These are phyloP conservation scores for Takifugu ocellatus DNA, from an alignment of 2,797 vertebrate species.

Conservation along the genomic window DNA sequence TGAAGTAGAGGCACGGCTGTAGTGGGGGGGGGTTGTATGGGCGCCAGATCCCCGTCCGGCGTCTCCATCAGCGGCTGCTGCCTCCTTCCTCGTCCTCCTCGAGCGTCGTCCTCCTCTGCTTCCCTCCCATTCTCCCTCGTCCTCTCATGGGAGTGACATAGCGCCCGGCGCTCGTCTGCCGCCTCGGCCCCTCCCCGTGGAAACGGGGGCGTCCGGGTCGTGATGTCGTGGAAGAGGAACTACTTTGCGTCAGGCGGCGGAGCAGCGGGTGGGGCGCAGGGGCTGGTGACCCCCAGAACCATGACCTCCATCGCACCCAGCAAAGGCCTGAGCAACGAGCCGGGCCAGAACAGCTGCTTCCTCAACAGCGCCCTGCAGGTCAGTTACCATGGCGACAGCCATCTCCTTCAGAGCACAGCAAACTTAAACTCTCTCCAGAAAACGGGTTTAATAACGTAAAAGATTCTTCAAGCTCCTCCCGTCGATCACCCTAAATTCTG, in stretches of 20 bases:
- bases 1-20: conserved; percentile 39
- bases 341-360: conserved; percentile 98
- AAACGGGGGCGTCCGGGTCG: conserved; percentile 57
- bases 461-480: too few species aligned
- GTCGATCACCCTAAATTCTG: too few species aligned
- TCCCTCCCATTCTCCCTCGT: conserved; percentile 50
- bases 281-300: conserved; percentile 77
- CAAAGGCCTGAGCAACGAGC: conserved; percentile 97
- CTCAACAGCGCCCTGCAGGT: conserved; percentile 95
- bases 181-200: conserved; percentile 47
- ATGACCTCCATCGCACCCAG: conserved; percentile 94
- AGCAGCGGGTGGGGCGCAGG: background rate
- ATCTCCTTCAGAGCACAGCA: too few species aligned
- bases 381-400: conserved; percentile 29
- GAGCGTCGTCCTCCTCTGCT: conserved; percentile 11
- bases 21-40: conserved; percentile 58
- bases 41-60: conserved; percentile 51
- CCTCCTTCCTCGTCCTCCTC: conserved; percentile 29
- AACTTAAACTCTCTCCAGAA: too few species aligned
- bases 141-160: conserved; percentile 74
- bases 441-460: too few species aligned
- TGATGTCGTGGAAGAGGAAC: conserved; percentile 95
- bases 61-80: conserved; percentile 20
- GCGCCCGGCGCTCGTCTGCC: conserved; percentile 42
- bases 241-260: conserved; percentile 83